Evolutionary conservation across 1,140 invertebrate genomes (phyloP), one percentile per base, ranked within the genome.

Genomic region (Drosophila tristis): DNA sequence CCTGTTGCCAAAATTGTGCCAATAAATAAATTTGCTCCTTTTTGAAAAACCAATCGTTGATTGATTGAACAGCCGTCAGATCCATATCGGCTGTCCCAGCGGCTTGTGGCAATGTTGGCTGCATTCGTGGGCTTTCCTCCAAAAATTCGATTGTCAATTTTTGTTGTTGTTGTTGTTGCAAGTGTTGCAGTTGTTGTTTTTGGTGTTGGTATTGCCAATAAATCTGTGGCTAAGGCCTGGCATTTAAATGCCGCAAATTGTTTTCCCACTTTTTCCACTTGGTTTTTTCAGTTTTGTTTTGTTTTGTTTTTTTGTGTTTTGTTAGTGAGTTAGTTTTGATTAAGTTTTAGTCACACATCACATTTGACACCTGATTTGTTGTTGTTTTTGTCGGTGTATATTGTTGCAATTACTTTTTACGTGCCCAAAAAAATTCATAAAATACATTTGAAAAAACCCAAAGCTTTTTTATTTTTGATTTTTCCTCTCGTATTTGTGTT

Each of bases 1-100:
- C 96, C 96, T 97, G 97, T 96, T 97, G 96, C 96, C 96, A 98
- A 94, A 97, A 97, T 93, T 97, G 96, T 91, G 96, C 96, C 92
- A 98, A 95, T 91, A 97, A 94, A 94, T 97, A 97, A 93, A 97
- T 97, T 93, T 96, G 94, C 94, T 97, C 96, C 93, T 97, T 98
- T 94, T 97, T 97, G 94, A 97, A 97, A 93, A 98, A 95, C 96
- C 96, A 97, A 94, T 98, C 97, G 84, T 89, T 89, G 96, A 97
- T 97, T 92, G 96, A 96, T 94, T 97, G 96, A 94, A 97, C 96
- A 93, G 96, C 95, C 86, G 95, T 94, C 93, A 95, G 94, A 94
- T 96, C 95, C 95, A 96, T 96, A 93, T 95, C 95, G 93, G 94
- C 94, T 91, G 94, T 94, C 93, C 94, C 95, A 90, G 93, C 93